These are phyloP conservation scores for Drosophila pruinosa DNA, from an alignment of 1,140 invertebrate genomes.

Conservation along the genomic window DNA sequence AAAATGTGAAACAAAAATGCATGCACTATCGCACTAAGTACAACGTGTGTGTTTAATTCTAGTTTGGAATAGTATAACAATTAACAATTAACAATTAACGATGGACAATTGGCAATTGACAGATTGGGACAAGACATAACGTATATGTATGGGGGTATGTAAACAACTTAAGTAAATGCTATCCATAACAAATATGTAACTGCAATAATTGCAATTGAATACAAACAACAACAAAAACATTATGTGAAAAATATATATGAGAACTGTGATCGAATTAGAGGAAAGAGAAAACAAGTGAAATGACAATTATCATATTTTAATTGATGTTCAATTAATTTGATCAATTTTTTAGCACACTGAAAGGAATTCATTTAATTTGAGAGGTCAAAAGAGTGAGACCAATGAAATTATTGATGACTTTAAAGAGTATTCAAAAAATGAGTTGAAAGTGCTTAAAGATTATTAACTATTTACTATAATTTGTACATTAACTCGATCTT, in stretches of 20 bases:
- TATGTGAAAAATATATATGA: slow-evolving; percentile 7
- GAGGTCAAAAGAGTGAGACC: not conserved
- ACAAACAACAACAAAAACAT: slow-evolving; percentile 15
- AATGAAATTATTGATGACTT: slow-evolving; percentile 1
- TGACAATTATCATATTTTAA: not conserved
- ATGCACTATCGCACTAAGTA: slow-evolving; percentile 15
- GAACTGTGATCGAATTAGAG: not conserved
- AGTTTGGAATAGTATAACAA: not conserved
- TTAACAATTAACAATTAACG: slow-evolving; percentile 7
- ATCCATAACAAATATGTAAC: slow-evolving; percentile 30
- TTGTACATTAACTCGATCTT: slow-evolving; percentile 12
- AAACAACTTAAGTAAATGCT: slow-evolving; percentile 20
- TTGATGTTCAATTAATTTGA: not conserved
- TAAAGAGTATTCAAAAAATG: not conserved
- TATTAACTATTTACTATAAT: slow-evolving; percentile 15
- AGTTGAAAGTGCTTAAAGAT: slow-evolving; percentile 4
- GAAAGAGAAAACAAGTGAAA: slow-evolving; percentile 5
- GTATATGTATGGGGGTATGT: slow-evolving; percentile 12
- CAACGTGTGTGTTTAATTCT: not conserved
- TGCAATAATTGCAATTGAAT: slow-evolving; percentile 18
- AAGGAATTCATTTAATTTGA: not conserved
- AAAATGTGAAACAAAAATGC: not conserved
- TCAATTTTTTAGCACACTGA: not conserved
- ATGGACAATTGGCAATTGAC: slow-evolving; percentile 3
- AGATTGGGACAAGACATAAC: slow-evolving; percentile 3